Evolutionary conservation across 2,888 invertebrate genomes (phyloP), one percentile per base, ranked within the genome.

Genomic region (Amiota mariae): DNA sequence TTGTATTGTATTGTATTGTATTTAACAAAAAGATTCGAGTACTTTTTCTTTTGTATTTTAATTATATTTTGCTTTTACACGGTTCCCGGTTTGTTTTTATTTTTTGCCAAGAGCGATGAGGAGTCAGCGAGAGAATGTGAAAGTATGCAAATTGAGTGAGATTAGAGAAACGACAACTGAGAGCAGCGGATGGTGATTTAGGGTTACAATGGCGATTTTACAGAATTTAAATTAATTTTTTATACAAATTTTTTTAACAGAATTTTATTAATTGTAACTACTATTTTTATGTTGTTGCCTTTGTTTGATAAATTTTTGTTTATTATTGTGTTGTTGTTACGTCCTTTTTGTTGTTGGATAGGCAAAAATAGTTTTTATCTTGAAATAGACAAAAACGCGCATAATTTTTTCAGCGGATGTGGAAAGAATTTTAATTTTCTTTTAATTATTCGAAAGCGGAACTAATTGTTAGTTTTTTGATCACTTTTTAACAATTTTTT

Each of bases 331-430:
- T 80, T 75, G 86, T 78, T 81, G 83, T 82, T 82, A 81, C 86
- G 87, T 87, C 86, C 87, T 87, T 86, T 87, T 87, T 74, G 82
- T 84, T 74, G 87, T 87, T 76, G 87, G 85, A 79, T 80, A 87
- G 78, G 86, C 87, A 72, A 87, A 87, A 76, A 86, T 87, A 71
- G 85, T 83, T 83, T 82, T 80, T 73, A 87, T 87, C 84, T 87
- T 87, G 61, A 85, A 85, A 75, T 84, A 84, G 76, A 85, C 80
- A 80, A 84, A 84, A 78, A 76, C 80, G 77, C 73, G 78, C 84
- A 84, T 83, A 78, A 81, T 84, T 76, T 79, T 77, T 12, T 48
- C 36, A 12, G 46, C 70, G 46, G 12, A 49, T 49, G 49, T 49
- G 10, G 12, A 8, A 6, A 20, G 18, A 51, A 54, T 68, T 54